Base-by-base conservation (phyloP, 2,113 vertebrate genomes). In the Physeter macrocephalus region DNA sequence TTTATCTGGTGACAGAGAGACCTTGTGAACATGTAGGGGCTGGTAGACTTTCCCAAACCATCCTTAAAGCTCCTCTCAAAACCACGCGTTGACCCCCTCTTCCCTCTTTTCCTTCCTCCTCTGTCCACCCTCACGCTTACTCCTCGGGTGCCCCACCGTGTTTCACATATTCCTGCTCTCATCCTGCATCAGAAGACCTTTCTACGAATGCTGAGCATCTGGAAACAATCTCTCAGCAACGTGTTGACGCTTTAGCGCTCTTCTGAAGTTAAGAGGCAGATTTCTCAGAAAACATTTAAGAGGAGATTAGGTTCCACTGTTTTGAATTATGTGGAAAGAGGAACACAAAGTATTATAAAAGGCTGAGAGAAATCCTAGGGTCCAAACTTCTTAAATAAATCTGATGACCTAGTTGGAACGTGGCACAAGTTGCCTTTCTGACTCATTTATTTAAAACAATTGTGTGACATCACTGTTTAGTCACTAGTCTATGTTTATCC, bases 381-480 rank as follows among this genome's bases (percentile, higher is more conserved):
- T 95, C 39, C 69, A 89, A 90, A n/a, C 72, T 85, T 83, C 85
- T 96, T 87, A 92, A 95, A 91, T 91, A 83, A 84, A 91, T 41
- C 96, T 95, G 96, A 86, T 97, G 94, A 97, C 94, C 95, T 94
- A 97, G 59, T 92, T 98, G 96, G 96, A 97, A 97, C 92, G 69
- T 81, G 46, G 87, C 54, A 75, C 89, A 92, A 54, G 46, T 71
- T 94, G 95, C 69, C 82, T 92, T 96, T 96, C 95, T 67, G 96
- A 93, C 95, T 95, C 46, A 85, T 69, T 83, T 93, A 78, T 97
- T 96, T 95, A 89, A 98, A 97, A 97, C 96, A 97, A 97, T 97
- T 74, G 92, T 85, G 90, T 97, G 92, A 97, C 69, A 81, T 97
- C 97, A 97, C n/a, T 52, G 46, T 90, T 93, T 87, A 97, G 86